A percentile compares a stretch with the other conserved stretches of the same genome.
Conservation (phyloP, 2,113 vertebrate genomes). For the Poeciliopsis retropinna region DNA sequence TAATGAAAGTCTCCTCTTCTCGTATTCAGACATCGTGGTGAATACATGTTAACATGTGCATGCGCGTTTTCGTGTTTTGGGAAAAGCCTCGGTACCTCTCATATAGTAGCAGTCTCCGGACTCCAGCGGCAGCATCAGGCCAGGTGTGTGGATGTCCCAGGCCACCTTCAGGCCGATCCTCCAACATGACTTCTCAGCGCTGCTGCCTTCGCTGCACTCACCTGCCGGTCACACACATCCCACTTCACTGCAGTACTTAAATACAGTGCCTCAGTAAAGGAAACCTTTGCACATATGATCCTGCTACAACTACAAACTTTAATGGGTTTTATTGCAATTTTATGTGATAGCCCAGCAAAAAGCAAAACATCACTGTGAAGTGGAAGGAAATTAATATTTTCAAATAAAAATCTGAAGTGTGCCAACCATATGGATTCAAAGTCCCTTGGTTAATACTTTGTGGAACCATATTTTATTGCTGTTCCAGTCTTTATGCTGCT, state of each 20-base stretch:
- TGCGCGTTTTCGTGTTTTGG: conserved; percentile 21
- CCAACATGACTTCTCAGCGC: conserved; percentile 83
- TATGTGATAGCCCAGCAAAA: too few species aligned
- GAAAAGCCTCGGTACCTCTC: conserved; percentile 69
- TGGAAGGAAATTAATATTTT: too few species aligned
- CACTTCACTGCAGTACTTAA: conserved; percentile 40
- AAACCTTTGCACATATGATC: conserved; percentile 19
- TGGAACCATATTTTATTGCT: too few species aligned
- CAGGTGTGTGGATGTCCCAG: conserved; percentile 96
- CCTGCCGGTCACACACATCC: conserved; percentile 65
- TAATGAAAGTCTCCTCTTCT: conserved; percentile 45
- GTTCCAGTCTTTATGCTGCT: too few species aligned
- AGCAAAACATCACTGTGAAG: too few species aligned
- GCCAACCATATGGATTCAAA: too few species aligned
- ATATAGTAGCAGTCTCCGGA: conserved; percentile 93
- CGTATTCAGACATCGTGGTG: conserved; percentile 37
- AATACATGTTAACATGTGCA: conserved; percentile 34
- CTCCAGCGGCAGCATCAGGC: conserved; percentile 90
- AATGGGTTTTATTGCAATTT: too few species aligned
- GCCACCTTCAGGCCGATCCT: conserved; percentile 94
- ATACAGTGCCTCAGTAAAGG: conserved; percentile 5
- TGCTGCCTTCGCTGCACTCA: conserved; percentile 80
- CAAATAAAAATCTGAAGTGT: too few species aligned
- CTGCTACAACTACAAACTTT: too few species aligned
- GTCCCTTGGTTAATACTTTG: too few species aligned